A percentile compares a stretch with the other conserved stretches of the same genome.
Evolutionary conservation across 2,888 invertebrate genomes (phyloP).

Genomic region (Plusia festucae): DNA sequence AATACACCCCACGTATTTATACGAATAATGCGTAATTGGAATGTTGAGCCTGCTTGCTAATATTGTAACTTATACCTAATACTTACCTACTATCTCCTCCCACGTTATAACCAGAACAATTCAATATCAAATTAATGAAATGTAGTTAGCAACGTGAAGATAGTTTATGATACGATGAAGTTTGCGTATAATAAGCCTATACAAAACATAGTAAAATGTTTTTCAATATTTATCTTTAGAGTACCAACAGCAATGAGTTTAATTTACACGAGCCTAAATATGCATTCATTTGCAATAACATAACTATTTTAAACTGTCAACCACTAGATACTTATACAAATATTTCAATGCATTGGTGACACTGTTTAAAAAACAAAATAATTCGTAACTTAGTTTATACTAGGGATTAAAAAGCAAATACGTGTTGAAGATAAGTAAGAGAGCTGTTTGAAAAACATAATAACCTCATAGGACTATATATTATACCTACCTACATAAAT

Average conservation of each 20-base stretch:
- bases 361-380: neutral
- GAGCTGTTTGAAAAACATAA: too few species aligned
- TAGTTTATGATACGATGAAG: too few species aligned
- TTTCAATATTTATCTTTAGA: neutral
- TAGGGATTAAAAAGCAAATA: too few species aligned
- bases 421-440: too few species aligned
- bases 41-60: constrained; percentile 14
- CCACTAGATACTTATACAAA: neutral
- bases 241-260: neutral
- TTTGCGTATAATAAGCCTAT: too few species aligned
- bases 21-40: constrained; percentile 35
- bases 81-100: neutral
- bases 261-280: neutral
- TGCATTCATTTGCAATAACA: neutral
- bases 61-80: neutral
- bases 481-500: too few species aligned
- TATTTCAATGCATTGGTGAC: neutral
- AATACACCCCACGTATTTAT: constrained; percentile 20
- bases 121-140: neutral
- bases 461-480: too few species aligned
- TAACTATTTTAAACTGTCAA: neutral
- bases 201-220: neutral
- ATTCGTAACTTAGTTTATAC: too few species aligned
- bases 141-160: too few species aligned
- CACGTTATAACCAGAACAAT: neutral